Conservation (phyloP, 2,113 vertebrate species). For the Austrofundulus limnaeus region DNA sequence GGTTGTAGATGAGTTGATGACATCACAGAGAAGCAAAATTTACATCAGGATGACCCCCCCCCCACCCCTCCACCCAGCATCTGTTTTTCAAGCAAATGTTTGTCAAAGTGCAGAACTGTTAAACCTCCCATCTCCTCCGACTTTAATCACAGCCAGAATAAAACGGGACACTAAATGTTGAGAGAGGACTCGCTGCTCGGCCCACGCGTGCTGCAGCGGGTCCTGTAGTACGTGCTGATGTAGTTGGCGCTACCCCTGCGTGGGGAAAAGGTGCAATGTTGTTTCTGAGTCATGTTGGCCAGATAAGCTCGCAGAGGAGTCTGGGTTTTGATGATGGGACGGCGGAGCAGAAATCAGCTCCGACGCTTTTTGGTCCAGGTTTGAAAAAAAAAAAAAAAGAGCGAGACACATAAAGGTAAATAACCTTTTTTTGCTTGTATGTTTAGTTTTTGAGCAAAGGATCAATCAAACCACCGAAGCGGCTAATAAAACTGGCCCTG, state of each 20-base stretch:
- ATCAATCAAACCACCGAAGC: too few relatives aligned
- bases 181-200: constrained; percentile 4
- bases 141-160: constrained; percentile 10
- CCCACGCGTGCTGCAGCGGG: constrained; percentile 8
- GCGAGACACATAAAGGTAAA: too few relatives aligned
- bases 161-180: constrained; percentile 4
- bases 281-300: background rate
- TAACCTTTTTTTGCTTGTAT: too few relatives aligned
- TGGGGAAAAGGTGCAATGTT: constrained; percentile 4
- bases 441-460: too few relatives aligned
- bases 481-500: too few relatives aligned
- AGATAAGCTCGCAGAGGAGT: background rate
- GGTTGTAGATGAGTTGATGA: too few relatives aligned
- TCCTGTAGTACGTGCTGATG: constrained; percentile 4
- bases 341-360: too few relatives aligned
- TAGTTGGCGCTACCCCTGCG: background rate
- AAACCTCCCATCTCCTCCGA: too few relatives aligned
- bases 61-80: too few relatives aligned
- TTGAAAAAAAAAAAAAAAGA: too few relatives aligned
- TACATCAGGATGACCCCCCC: constrained; percentile 21
- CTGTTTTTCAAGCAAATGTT: constrained; percentile 7
- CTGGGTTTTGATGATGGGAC: too few relatives aligned
- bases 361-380: too few relatives aligned
- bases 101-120: constrained; percentile 6
- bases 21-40: constrained; percentile 49